phyloP scores from a whole-genome alignment of 2,797 vertebrate genomes.

The Lindbergichthys nudifrons region DNA sequence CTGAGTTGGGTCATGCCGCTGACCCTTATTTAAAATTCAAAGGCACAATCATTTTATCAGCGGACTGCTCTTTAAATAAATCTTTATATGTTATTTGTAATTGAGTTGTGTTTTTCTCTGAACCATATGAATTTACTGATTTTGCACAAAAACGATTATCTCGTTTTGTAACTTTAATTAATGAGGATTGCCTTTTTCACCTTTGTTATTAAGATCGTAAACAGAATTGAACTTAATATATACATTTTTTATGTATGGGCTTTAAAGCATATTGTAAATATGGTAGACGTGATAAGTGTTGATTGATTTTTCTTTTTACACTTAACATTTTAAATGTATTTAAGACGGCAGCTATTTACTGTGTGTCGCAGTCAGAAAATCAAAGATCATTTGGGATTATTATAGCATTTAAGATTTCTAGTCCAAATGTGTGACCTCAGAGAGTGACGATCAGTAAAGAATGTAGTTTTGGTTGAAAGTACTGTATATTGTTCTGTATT shows the following conservation, averaged over 20 bases:
- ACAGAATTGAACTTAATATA: slow-evolving; percentile 4
- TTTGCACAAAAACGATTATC: slow-evolving; percentile 47
- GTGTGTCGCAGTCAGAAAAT: not conserved
- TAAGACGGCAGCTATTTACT: slow-evolving; percentile 2
- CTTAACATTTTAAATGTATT: slow-evolving; percentile 18
- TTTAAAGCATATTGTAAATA: slow-evolving; percentile 6
- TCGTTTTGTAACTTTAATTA: slow-evolving; percentile 1
- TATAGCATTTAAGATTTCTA: slow-evolving; percentile 8
- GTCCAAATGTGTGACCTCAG: slow-evolving; percentile 34
- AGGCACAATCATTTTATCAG: not conserved
- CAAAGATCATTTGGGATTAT: slow-evolving; percentile 30
- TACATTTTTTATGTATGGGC: not conserved
- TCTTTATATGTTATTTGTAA: slow-evolving; percentile 5
- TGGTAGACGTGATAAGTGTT: not conserved
- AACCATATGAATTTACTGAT: slow-evolving; percentile 14
- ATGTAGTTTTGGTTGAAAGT: slow-evolving; percentile 60
- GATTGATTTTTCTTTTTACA: not conserved
- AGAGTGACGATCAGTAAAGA: slow-evolving; percentile 34
- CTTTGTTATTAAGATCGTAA: slow-evolving; percentile 11
- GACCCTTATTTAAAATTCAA: slow-evolving; percentile 5
- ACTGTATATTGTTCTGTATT: slow-evolving; percentile 24
- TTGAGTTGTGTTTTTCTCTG: not conserved
- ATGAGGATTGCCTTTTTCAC: slow-evolving; percentile 1
- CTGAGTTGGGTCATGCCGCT: not conserved
- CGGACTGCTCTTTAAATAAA: slow-evolving; percentile 9